Evolutionary conservation across 2,113 vertebrate species (phyloP).

Genomic region (Pygoscelis adeliae): DNA sequence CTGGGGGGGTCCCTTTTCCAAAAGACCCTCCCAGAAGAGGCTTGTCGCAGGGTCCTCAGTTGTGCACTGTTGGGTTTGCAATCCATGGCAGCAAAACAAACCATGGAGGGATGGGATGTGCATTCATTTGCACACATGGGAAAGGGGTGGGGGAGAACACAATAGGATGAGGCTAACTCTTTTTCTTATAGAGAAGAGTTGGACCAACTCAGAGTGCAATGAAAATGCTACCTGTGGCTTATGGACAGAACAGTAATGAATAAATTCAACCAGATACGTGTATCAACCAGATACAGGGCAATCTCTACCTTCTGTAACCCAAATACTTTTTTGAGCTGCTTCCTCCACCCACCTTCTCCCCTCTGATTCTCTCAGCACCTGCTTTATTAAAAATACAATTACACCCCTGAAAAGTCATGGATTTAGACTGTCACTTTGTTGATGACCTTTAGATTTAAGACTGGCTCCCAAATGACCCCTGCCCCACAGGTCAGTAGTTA

Average conservation of each 20-base stretch:
- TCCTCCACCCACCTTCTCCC: background rate
- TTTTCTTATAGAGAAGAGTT: background rate
- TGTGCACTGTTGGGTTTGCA: background rate
- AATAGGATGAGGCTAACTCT: background rate
- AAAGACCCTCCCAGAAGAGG: background rate
- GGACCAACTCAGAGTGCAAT: background rate
- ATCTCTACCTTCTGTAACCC: background rate
- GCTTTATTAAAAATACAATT: constrained; percentile 65
- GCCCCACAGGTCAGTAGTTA: constrained; percentile 88
- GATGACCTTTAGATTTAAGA: constrained; percentile 67
- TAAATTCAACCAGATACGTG: background rate
- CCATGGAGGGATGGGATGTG: background rate
- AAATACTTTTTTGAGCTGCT: background rate
- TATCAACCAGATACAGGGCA: background rate
- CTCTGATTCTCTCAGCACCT: constrained; percentile 58
- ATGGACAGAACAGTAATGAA: background rate
- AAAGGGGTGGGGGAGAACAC: background rate
- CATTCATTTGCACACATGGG: background rate
- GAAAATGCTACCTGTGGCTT: background rate
- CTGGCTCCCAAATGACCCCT: constrained; percentile 77
- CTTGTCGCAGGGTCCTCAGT: background rate
- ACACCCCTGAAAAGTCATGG: background rate
- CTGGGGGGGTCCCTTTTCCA: background rate
- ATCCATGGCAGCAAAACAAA: background rate
- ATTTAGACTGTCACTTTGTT: constrained; percentile 51